Evolutionary conservation across 2,888 invertebrate species (phyloP).

Genomic region (Alviniconcha strummeri): DNA sequence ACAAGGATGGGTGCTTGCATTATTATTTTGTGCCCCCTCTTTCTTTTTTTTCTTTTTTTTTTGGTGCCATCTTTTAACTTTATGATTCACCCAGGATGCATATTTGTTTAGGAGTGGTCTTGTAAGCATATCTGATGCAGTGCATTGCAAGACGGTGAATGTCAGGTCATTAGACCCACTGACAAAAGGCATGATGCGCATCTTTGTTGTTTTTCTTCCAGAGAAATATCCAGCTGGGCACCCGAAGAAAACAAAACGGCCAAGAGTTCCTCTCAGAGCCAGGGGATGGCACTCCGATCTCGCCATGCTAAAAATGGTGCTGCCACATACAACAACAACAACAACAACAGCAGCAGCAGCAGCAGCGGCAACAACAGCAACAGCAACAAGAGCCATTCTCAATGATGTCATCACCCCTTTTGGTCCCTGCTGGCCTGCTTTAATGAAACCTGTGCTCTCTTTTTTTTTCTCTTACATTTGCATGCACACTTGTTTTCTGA

Average conservation of each 20-base stretch:
- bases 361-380: background rate
- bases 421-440: no score
- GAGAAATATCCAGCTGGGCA: background rate
- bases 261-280: background rate
- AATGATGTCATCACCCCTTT: background rate
- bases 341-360: background rate
- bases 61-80: no score
- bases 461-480: background rate
- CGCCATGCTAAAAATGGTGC: background rate
- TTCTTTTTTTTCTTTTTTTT: no score
- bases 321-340: no score
- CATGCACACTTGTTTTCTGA: background rate
- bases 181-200: no score
- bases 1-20: no score
- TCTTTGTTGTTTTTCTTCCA: background rate
- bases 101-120: no score
- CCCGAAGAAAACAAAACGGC: background rate
- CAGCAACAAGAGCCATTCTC: background rate
- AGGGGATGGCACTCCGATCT: constrained; percentile 10
- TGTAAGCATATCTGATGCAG: no score
- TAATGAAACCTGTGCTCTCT: background rate
- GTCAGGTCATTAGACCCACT: no score
- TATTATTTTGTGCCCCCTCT: no score
- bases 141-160: no score
- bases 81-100: no score